Base-by-base conservation (phyloP, 2,797 vertebrate genomes). In the Anisognathus igniventris region DNA sequence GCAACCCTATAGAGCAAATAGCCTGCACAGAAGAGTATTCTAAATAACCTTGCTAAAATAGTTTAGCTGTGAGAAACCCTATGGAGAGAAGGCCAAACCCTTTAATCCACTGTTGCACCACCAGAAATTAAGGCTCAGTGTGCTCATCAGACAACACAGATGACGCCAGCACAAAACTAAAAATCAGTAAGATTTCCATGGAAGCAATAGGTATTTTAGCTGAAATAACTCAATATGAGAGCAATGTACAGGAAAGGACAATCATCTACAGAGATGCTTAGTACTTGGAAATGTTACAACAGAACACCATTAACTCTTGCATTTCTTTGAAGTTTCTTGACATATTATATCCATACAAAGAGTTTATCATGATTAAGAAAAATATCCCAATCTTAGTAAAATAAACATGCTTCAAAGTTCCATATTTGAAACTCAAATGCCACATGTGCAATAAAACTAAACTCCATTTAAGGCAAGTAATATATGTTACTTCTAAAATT, bases 381-480 rank as follows among this genome's bases (percentile, higher is more conserved):
- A 95, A 94, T 93, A 96, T 84, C 81, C 57, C 12, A 0, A 79
- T 97, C 84, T 88, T 95, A 95, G 61, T 91, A 95, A 94, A 95
- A 94, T 84, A 96, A 94, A 95, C 91, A 65, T 81, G 74, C 87
- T 88, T 93, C 50, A 28, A 93, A 94, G 74, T 92, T 93, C 93
- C 42, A 17, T 91, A 95, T 86, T 72, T 92, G 89, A 90, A 96
- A 93, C 71, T 93, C 65, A 96, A 94, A 92, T 88, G 94, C 83
- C 92, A 73, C 76, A 62, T 75, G 54, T 48, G 90, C 80, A 94
- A 91, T 86, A 90, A 91, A 95, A 95, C 81, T 53, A 57, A 96
- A 83, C 58, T 97, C 86, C 89, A 39, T 93, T 67, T 94, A 92
- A 96, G 93, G 93, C 92, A 95, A 95, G 92, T 75, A 86, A 78